Conservation (phyloP, 1,140 invertebrate species). For the Psilanteris sp. region DNA sequence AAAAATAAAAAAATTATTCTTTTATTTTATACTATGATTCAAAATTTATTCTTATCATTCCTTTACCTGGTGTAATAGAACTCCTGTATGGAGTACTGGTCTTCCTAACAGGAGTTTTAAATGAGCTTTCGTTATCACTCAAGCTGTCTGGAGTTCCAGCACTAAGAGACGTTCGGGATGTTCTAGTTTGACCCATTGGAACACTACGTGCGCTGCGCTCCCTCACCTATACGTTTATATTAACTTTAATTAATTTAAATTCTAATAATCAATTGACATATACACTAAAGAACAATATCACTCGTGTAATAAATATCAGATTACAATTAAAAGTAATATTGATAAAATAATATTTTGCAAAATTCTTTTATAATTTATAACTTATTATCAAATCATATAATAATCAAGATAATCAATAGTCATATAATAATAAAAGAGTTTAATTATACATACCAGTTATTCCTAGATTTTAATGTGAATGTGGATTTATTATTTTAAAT, state of each 20-base stretch:
- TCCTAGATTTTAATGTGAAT: no score
- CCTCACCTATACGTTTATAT: conserved; percentile 85
- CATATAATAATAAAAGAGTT: no score
- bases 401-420: no score
- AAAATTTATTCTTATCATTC: no score
- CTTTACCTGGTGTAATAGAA: conserved; percentile 80
- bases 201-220: conserved; percentile 92
- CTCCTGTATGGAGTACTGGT: conserved; percentile 75
- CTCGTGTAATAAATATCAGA: no score
- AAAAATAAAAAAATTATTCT: neutral
- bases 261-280: neutral
- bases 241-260: neutral
- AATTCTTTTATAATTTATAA: no score
- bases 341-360: no score
- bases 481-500: no score
- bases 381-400: no score
- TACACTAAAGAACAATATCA: conserved; percentile 8
- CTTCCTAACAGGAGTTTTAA: conserved; percentile 78
- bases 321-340: no score
- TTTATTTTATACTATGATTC: no score
- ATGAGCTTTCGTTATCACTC: conserved; percentile 91
- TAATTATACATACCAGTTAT: no score
- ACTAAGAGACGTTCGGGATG: conserved; percentile 86
- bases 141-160: conserved; percentile 91
- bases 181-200: conserved; percentile 87